Evolutionary conservation across 2,888 invertebrate genomes (phyloP).

Genomic region (Baccha elongata): DNA sequence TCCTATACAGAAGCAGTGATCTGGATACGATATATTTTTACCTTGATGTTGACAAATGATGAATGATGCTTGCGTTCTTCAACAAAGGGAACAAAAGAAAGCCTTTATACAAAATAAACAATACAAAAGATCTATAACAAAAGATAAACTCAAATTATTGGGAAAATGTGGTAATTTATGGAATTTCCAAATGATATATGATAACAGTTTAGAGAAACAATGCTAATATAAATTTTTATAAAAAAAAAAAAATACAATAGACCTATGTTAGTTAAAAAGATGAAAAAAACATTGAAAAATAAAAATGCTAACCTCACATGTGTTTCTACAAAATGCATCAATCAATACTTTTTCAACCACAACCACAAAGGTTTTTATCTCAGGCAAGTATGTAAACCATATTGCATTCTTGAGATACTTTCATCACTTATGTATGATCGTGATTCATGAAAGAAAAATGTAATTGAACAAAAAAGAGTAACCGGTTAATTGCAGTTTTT

Average conservation of each 20-base stretch:
- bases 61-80: slow-evolving; percentile 2
- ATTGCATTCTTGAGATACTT: slow-evolving; percentile 32
- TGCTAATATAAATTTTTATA: slow-evolving; percentile 13
- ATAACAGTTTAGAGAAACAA: slow-evolving; percentile 7
- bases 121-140: slow-evolving; percentile 1
- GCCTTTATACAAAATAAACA: neutral
- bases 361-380: slow-evolving; percentile 2
- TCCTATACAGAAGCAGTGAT: slow-evolving; percentile 19
- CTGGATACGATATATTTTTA: neutral
- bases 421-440: neutral
- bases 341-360: slow-evolving; percentile 13
- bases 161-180: slow-evolving; percentile 26
- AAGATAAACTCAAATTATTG: slow-evolving; percentile 13
- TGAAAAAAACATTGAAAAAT: neutral
- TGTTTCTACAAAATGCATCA: slow-evolving; percentile 7
- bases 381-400: slow-evolving; percentile 4
- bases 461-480: neutral
- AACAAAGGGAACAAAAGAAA: slow-evolving; percentile 11
- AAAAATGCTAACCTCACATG: neutral
- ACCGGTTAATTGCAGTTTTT: neutral
- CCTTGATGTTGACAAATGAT: slow-evolving; percentile 27
- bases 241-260: too few relatives aligned
- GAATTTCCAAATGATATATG: slow-evolving; percentile 3
- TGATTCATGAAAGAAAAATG: too few relatives aligned
- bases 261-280: neutral